A percentile compares a stretch with the other conserved stretches of the same genome.
Conservation (phyloP, 2,113 vertebrate species). For the Gracilinanus agilis region DNA sequence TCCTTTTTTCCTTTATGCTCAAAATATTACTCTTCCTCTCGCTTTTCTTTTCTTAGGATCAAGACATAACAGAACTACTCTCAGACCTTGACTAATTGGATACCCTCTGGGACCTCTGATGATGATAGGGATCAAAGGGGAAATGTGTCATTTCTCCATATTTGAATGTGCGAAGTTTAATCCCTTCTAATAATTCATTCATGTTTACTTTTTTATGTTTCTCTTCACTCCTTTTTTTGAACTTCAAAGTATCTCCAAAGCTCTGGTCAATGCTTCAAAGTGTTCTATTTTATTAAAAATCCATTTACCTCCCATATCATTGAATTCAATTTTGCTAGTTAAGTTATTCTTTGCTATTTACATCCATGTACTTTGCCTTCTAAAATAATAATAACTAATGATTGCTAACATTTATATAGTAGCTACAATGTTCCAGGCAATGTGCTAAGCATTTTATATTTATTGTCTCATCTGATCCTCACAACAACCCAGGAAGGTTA, state of each 20-base stretch:
- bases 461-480: background rate
- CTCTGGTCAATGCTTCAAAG: background rate
- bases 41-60: background rate
- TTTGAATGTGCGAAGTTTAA: background rate
- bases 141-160: background rate
- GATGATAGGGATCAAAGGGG: background rate
- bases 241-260: background rate
- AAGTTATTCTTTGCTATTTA: no score
- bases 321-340: background rate
- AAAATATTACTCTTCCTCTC: background rate
- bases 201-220: background rate
- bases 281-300: background rate
- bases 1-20: background rate
- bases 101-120: background rate
- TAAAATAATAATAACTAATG: background rate
- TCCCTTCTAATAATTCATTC: background rate
- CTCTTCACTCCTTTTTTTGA: background rate
- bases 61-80: background rate
- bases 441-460: background rate
- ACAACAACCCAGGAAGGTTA: background rate
- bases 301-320: background rate
- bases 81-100: background rate
- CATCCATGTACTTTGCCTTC: background rate
- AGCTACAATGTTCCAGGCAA: background rate
- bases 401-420: background rate